Conservation (phyloP, 2,797 vertebrate genomes). For the Chaetodon trifasciatus region DNA sequence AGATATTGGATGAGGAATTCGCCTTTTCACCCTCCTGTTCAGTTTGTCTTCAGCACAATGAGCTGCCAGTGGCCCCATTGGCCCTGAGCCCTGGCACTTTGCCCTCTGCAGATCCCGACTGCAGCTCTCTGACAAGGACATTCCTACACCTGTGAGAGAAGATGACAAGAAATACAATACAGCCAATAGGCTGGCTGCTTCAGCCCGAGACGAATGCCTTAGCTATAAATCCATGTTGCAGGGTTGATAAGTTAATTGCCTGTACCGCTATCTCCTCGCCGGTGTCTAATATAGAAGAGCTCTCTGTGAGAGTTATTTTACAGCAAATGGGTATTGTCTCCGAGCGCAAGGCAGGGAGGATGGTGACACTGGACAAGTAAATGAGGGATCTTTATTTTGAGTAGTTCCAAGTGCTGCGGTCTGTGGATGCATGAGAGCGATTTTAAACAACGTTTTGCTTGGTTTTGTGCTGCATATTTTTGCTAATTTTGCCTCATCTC, state of each 20-base stretch:
- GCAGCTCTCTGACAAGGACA: constrained; percentile 82
- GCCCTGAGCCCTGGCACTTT: constrained; percentile 78
- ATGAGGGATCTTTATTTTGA: constrained; percentile 53
- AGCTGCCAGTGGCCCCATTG: constrained; percentile 67
- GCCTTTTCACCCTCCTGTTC: constrained; percentile 49
- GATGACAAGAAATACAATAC: constrained; percentile 76
- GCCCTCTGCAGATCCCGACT: constrained; percentile 81
- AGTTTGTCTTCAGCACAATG: constrained; percentile 67
- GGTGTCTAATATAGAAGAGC: constrained; percentile 73
- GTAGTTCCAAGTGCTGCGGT: constrained; percentile 5
- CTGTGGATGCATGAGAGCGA: neutral
- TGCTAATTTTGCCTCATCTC: constrained; percentile 1
- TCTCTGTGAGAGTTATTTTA: constrained; percentile 73
- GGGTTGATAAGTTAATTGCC: constrained; percentile 84
- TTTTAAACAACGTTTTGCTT: constrained; percentile 6
- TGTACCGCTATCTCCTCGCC: constrained; percentile 72
- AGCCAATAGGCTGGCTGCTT: constrained; percentile 66
- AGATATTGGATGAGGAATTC: constrained; percentile 51
- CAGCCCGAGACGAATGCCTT: constrained; percentile 65
- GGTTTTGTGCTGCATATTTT: neutral
- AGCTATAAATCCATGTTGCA: constrained; percentile 79
- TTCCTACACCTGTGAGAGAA: constrained; percentile 76
- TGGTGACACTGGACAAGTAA: constrained; percentile 49
- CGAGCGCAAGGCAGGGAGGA: constrained; percentile 29
- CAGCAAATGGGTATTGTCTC: constrained; percentile 71